Percentiles rank a stretch among this genome's conserved stretches.
phyloP scores from a whole-genome alignment of 2,113 vertebrate genomes.

The Rhagologus leucostigma region DNA sequence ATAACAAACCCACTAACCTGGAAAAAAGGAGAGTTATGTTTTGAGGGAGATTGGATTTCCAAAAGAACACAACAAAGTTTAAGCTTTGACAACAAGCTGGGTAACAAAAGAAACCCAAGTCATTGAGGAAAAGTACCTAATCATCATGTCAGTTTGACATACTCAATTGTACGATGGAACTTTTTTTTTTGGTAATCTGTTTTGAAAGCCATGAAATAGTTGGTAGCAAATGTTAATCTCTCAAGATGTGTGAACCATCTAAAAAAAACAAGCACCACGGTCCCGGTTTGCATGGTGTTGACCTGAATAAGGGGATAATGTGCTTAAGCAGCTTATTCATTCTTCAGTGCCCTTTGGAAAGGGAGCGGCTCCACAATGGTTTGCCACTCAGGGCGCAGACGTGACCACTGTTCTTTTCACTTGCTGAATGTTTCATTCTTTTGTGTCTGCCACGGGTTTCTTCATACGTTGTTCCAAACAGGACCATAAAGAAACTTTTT shows the following conservation, averaged over 20 bases:
- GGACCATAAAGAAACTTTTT: conserved; percentile 33
- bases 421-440: conserved; percentile 54
- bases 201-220: conserved; percentile 57
- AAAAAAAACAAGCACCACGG: background rate
- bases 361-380: conserved; percentile 8
- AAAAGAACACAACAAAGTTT: conserved; percentile 16
- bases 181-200: conserved; percentile 8
- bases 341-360: conserved; percentile 39
- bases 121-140: conserved; percentile 28
- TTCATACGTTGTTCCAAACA: conserved; percentile 29
- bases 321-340: conserved; percentile 58
- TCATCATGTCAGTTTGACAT: conserved; percentile 44
- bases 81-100: conserved; percentile 21
- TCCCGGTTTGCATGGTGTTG: conserved; percentile 43
- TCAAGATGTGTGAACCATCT: conserved; percentile 45
- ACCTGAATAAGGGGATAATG: conserved; percentile 65
- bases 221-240: conserved; percentile 59
- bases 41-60: background rate
- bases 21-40: background rate
- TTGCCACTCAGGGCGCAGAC: conserved; percentile 24
- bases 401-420: conserved; percentile 60
- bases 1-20: background rate
- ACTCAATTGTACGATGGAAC: background rate
- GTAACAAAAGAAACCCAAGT: conserved; percentile 34
- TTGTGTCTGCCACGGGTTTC: background rate